Evolutionary conservation across 1,140 invertebrate species (phyloP), one percentile per base, ranked within the genome.

Genomic region (Mylabris phalerata): DNA sequence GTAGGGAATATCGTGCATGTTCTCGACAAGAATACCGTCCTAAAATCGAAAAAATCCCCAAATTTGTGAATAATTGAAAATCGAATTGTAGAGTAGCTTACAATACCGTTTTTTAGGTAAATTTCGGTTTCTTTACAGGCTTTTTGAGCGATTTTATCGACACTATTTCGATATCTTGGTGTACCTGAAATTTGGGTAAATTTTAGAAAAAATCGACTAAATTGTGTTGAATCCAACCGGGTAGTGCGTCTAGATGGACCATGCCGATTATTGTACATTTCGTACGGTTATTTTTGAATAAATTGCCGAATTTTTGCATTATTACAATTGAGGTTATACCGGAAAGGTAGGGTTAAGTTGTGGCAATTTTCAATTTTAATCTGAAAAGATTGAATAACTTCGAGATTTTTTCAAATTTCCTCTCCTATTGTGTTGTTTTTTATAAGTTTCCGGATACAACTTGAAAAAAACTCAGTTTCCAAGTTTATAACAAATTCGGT

Each of bases 1-100:
- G 66, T 93, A 93, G 0, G 90, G 92, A 10, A 90, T 68, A 70
- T 93, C 92, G 70, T 91, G 81, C 90, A 93, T 93, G 69, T 93
- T 93, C 75, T 93, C 92, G 2, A 94, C 71, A 9, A 93, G 69
- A 2, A 93, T 73, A 13, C 79, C 87, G 76, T 92, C 87, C 89
- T 91, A 52, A 55, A 68, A 62, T 32, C 32, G 32, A 7, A 26
- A 32, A 25, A 57, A 39, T 45, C 9, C 1, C 11, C 0, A 42
- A 3, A n/a, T 9, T 10, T 19, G 19, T 19, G 1, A 40, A 56
- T 44, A 40, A 45, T 48, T 2, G 9, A 42, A 40, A 40, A 10
- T 7, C 6, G 27, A 38, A 10, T 38, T 13, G n/a, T 9, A 47
- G 42, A 41, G 27, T 45, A 43, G 71, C 75, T 78, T 79, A 85